Evolutionary conservation across 2,797 vertebrate genomes (phyloP).

Genomic region (Halcyon badia): DNA sequence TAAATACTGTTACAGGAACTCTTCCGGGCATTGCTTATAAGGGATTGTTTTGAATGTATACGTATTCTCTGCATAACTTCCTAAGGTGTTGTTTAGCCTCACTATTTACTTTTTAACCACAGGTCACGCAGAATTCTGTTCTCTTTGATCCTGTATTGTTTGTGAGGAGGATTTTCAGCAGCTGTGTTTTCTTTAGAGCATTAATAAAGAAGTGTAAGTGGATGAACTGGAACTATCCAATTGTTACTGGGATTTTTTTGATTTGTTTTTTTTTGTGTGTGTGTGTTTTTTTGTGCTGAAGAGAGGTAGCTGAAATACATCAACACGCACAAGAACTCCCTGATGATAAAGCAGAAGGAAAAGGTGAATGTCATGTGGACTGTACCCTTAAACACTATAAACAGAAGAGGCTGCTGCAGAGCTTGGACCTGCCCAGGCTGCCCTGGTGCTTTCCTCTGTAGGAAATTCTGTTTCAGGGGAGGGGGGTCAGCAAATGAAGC

Average conservation of each 20-base stretch:
- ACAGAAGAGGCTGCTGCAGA: background rate
- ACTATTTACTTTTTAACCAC: background rate
- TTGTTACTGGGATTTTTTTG: background rate
- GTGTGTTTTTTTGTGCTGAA: background rate
- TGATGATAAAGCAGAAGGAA: background rate
- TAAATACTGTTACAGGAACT: background rate
- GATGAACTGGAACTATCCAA: background rate
- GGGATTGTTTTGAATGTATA: background rate
- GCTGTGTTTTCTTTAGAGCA: background rate
- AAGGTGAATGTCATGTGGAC: background rate
- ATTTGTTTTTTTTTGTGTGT: too few species aligned
- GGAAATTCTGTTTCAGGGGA: background rate
- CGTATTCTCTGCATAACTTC: background rate
- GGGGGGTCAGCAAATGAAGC: background rate
- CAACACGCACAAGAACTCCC: background rate
- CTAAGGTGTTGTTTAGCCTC: background rate
- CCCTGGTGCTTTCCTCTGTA: background rate
- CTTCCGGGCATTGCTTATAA: background rate
- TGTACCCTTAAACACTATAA: background rate
- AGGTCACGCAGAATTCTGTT: background rate
- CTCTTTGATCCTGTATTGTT: background rate
- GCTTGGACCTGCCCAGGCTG: fast-evolving
- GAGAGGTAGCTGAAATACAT: background rate
- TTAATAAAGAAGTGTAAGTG: background rate
- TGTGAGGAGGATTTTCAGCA: background rate